A percentile compares a stretch with the other conserved stretches of the same genome.
Conservation (phyloP, 2,888 invertebrate species). For the Xanthorhoe designata region DNA sequence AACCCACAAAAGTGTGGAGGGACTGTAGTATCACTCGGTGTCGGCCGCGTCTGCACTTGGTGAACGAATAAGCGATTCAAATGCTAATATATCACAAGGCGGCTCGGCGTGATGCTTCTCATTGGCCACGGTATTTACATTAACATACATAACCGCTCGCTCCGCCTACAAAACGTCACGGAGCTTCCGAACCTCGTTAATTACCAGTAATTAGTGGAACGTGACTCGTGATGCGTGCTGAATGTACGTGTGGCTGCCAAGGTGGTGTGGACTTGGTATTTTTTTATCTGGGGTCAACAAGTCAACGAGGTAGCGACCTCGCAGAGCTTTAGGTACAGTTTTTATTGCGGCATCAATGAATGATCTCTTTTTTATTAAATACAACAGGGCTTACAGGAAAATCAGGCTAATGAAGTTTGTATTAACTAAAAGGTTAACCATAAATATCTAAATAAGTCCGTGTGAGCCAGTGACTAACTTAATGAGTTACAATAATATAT, state of each 20-base stretch:
- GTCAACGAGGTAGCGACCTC: constrained; percentile 7
- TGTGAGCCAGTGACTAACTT: too few species aligned
- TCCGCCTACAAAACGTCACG: constrained; percentile 78
- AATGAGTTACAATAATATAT: too few species aligned
- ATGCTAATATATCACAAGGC: constrained; percentile 85
- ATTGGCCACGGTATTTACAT: constrained; percentile 81
- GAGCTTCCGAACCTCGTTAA: constrained; percentile 76
- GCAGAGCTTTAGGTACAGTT: background rate
- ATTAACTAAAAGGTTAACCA: too few species aligned
- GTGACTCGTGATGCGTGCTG: constrained; percentile 67
- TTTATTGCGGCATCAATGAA: background rate
- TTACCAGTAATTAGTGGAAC: constrained; percentile 78
- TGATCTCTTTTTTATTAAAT: background rate
- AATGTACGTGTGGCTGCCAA: constrained; percentile 42
- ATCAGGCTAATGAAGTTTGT: background rate
- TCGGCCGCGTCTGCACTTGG: constrained; percentile 21
- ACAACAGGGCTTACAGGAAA: too few species aligned
- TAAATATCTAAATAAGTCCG: too few species aligned
- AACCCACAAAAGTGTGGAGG: constrained; percentile 62
- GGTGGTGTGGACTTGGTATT: constrained; percentile 12
- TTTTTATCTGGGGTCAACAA: constrained; percentile 23
- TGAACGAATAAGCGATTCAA: constrained; percentile 81
- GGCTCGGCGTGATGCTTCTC: constrained; percentile 74
- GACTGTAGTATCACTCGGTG: constrained; percentile 51
- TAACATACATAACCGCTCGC: constrained; percentile 77